Evolutionary conservation across 1,140 invertebrate species (phyloP).

Genomic region (Trigoniulus corallinus): DNA sequence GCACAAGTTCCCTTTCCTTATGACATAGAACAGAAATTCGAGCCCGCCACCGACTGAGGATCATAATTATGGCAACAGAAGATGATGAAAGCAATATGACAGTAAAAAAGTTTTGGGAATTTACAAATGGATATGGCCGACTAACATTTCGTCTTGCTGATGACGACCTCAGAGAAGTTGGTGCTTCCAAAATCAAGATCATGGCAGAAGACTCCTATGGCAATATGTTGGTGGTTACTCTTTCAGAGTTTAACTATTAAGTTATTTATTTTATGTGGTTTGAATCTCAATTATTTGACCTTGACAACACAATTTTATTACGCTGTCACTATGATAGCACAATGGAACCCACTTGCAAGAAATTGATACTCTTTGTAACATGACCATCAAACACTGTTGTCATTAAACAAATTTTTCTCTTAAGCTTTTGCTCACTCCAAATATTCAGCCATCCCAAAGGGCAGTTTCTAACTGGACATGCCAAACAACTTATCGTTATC

Average conservation of each 20-base stretch:
- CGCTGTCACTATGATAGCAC: too few relatives aligned
- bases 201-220: background rate
- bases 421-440: too few relatives aligned
- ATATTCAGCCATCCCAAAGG: too few relatives aligned
- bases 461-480: too few relatives aligned
- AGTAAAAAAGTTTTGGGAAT: background rate
- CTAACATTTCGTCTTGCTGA: background rate
- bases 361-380: too few relatives aligned
- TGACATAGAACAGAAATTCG: background rate
- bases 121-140: background rate
- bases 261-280: too few relatives aligned
- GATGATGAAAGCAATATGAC: background rate
- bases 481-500: too few relatives aligned
- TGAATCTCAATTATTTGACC: too few relatives aligned
- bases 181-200: background rate
- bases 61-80: background rate
- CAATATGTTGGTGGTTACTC: background rate
- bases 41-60: background rate
- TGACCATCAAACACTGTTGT: too few relatives aligned
- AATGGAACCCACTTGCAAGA: too few relatives aligned
- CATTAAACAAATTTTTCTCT: too few relatives aligned
- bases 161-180: background rate
- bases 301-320: too few relatives aligned
- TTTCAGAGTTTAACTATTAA: background rate
- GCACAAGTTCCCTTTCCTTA: background rate